These are phyloP conservation scores for Drosophila baimaii DNA, from an alignment of 1,140 invertebrate genomes.

Conservation along the genomic window DNA sequence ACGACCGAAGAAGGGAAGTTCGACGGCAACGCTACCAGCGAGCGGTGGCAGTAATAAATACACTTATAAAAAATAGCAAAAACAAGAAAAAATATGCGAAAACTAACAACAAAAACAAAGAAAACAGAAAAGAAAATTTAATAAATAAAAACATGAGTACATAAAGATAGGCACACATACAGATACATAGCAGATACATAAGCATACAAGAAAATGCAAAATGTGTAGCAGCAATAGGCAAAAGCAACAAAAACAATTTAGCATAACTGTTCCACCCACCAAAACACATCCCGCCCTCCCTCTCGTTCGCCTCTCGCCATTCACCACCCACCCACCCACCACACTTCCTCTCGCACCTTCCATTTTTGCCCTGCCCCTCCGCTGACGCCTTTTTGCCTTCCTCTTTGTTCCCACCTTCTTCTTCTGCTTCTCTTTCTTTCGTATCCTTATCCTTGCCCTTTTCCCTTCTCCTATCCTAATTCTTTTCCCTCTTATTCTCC, in stretches of 20 bases:
- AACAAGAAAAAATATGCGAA: conserved; percentile 2
- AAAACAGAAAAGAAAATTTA: not conserved
- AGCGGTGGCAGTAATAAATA: conserved; percentile 4
- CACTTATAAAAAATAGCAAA: conserved; percentile 19
- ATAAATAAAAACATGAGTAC: conserved; percentile 7
- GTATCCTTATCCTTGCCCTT: conserved; percentile 1
- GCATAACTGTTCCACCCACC: conserved; percentile 22
- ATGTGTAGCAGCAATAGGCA: conserved; percentile 20
- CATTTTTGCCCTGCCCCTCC: not conserved
- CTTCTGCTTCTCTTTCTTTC: not conserved
- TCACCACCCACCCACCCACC: not conserved
- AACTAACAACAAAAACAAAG: not conserved
- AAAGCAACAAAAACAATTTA: conserved; percentile 31
- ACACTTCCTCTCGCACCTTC: not conserved
- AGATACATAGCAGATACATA: conserved; percentile 1
- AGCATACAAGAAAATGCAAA: conserved; percentile 29
- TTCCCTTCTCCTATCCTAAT: not conserved
- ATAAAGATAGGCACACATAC: conserved; percentile 4
- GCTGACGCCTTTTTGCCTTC: not conserved
- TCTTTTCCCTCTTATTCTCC: not conserved
- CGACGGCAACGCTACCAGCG: conserved; percentile 14
- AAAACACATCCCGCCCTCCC: no score
- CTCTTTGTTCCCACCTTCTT: not conserved
- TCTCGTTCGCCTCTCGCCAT: not conserved
- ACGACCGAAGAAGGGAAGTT: conserved; percentile 51